phyloP scores from a whole-genome alignment of 2,113 vertebrate genomes.

The Coptodon rendalli region DNA sequence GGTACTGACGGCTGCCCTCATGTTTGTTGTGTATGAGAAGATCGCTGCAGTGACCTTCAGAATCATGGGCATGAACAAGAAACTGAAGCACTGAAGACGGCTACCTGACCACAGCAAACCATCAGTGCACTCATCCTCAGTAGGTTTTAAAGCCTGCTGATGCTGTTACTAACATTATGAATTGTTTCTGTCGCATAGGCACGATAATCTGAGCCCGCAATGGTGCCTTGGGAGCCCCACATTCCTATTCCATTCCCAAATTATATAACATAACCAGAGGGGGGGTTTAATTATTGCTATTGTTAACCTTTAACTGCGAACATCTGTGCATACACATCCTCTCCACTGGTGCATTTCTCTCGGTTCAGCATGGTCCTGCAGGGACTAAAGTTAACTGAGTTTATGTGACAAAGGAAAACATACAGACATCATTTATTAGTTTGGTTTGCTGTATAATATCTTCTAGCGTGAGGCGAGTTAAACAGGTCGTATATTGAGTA shows the following conservation, averaged over 20 bases:
- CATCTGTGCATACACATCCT: background rate
- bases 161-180: background rate
- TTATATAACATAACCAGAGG: background rate
- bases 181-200: background rate
- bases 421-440: background rate
- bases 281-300: background rate
- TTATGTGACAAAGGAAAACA: background rate
- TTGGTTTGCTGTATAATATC: background rate
- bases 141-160: background rate
- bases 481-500: background rate
- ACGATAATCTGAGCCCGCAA: background rate
- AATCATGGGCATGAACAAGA: slow-evolving; percentile 71
- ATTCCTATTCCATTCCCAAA: background rate
- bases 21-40: slow-evolving; percentile 81
- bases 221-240: background rate
- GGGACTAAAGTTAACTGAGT: background rate
- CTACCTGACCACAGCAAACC: background rate
- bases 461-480: background rate
- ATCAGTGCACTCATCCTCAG: background rate
- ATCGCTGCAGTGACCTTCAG: slow-evolving; percentile 71
- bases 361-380: background rate
- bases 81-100: slow-evolving; percentile 47
- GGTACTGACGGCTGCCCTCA: slow-evolving; percentile 76
- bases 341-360: background rate
- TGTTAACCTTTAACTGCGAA: background rate